phyloP scores from a whole-genome alignment of 2,888 invertebrate genomes.

The Athalia rosae region DNA sequence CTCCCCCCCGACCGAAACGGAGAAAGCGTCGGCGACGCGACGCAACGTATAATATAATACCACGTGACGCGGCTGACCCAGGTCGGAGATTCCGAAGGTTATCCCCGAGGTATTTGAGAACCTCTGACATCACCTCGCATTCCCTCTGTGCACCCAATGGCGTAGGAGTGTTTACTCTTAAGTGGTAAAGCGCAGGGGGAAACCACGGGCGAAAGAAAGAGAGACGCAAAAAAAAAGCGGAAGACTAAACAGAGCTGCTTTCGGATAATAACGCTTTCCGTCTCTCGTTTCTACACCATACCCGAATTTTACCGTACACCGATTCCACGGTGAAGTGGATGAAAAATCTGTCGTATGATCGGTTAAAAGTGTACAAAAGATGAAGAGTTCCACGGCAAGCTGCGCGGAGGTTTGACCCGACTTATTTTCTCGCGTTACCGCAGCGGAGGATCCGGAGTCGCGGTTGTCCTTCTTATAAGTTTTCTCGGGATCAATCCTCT shows the following conservation, averaged over 20 bases:
- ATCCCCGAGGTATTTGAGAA: conserved; percentile 23
- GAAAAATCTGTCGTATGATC: no score
- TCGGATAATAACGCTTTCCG: conserved; percentile 7
- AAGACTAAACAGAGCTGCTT: neutral
- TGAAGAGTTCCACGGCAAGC: no score
- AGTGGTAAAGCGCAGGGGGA: conserved; percentile 19
- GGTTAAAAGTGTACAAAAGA: no score
- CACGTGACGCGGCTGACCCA: conserved; percentile 19
- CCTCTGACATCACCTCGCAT: conserved; percentile 30
- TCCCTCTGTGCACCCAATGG: conserved; percentile 31
- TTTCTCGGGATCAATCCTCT: neutral
- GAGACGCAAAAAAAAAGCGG: neutral
- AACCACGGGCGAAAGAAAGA: neutral
- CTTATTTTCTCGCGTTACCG: neutral
- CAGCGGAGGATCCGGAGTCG: conserved; percentile 1
- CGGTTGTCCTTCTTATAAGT: conserved; percentile 16
- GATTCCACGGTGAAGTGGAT: no score
- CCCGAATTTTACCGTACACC: no score
- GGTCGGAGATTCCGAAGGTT: conserved; percentile 37
- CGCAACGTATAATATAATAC: no score
- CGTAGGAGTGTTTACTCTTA: conserved; percentile 34
- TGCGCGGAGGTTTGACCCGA: neutral
- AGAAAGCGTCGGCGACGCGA: neutral
- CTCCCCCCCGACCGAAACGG: conserved; percentile 11
- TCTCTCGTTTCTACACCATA: neutral